Percentiles rank a stretch among this genome's conserved stretches.
These are phyloP conservation scores for Chrysomela aeneicollis DNA, from an alignment of 2,888 invertebrate species.

Conservation along the genomic window DNA sequence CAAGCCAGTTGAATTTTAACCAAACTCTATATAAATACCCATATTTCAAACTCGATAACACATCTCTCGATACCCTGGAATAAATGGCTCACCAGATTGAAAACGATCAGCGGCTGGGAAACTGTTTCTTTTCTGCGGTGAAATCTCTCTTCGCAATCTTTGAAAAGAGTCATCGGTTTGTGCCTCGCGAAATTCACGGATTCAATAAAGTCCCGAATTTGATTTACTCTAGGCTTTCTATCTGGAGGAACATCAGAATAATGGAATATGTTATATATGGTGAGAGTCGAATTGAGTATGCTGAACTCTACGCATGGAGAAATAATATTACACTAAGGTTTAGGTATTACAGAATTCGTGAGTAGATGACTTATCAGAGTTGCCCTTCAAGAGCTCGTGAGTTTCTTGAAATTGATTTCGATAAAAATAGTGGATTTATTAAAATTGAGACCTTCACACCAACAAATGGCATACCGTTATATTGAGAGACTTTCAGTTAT, in stretches of 20 bases:
- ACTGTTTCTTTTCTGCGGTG: neutral
- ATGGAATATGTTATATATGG: neutral
- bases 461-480: no score
- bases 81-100: conserved; percentile 20
- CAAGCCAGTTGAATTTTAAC: conserved; percentile 51
- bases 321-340: no score
- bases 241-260: neutral
- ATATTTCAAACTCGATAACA: conserved; percentile 51
- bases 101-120: conserved; percentile 15
- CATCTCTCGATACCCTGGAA: conserved; percentile 29
- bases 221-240: neutral
- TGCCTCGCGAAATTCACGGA: neutral
- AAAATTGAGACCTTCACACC: no score
- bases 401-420: no score
- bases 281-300: neutral
- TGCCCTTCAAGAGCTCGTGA: no score
- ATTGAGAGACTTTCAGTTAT: no score
- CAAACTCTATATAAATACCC: conserved; percentile 51
- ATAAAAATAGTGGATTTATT: no score
- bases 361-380: no score
- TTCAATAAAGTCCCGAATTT: neutral
- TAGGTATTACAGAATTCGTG: no score
- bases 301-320: no score
- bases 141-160: neutral
- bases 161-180: neutral